These are phyloP conservation scores for Brevimyrus niger DNA, from an alignment of 2,113 vertebrate species.

Conservation along the genomic window DNA sequence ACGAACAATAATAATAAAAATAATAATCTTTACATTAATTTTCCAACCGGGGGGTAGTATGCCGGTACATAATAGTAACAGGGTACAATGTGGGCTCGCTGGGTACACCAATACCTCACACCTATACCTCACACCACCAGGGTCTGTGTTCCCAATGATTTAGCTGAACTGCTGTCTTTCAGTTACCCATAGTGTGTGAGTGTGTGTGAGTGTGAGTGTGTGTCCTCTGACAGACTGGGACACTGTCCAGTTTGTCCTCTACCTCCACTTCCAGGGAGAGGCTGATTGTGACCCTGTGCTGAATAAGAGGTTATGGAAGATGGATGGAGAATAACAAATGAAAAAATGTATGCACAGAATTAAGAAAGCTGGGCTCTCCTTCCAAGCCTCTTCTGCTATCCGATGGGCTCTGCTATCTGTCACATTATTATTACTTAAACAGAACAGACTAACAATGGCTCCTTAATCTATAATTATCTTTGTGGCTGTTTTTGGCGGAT, in stretches of 20 bases:
- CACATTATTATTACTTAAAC: not conserved
- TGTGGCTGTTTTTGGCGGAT: not conserved
- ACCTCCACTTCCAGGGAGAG: not conserved
- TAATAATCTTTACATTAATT: not conserved
- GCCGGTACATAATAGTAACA: no score
- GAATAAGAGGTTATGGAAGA: not conserved
- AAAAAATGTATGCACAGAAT: not conserved
- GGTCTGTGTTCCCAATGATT: not conserved
- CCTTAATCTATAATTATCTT: not conserved
- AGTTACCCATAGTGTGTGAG: not conserved
- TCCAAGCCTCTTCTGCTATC: not conserved
- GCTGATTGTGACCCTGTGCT: not conserved
- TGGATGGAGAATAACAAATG: conserved; percentile 1
- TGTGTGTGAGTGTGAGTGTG: not conserved
- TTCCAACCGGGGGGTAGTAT: not conserved
- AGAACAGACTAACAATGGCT: not conserved
- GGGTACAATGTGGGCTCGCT: not conserved
- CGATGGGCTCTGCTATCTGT: not conserved
- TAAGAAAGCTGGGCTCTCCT: not conserved
- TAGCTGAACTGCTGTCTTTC: not conserved
- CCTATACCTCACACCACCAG: no score
- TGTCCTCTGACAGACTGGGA: not conserved
- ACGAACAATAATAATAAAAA: not conserved
- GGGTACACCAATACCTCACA: not conserved
- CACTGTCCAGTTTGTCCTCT: not conserved